Percentiles rank a stretch among this genome's conserved stretches.
Evolutionary conservation across 2,113 vertebrate genomes (phyloP).

Genomic region (Neomonachus schauinslandi): DNA sequence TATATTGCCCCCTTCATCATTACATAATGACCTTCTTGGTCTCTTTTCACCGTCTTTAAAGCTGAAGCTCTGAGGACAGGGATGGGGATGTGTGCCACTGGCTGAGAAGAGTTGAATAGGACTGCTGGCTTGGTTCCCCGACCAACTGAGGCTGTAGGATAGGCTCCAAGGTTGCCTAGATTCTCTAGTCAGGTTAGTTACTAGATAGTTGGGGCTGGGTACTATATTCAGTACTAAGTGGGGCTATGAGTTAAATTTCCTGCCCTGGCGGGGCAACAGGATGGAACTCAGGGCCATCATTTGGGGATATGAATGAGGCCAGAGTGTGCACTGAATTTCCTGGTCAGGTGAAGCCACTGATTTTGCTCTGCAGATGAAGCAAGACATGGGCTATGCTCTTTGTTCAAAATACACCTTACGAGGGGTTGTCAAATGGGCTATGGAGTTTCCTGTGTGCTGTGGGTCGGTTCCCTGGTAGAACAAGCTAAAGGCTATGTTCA

Average conservation of each 20-base stretch:
- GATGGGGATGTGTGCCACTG: background rate
- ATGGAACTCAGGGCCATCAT: background rate
- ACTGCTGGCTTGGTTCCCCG: background rate
- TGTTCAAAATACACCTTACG: background rate
- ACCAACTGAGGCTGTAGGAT: background rate
- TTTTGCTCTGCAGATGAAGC: background rate
- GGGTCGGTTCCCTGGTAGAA: background rate
- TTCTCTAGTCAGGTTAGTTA: background rate
- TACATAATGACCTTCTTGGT: background rate
- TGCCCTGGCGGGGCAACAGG: background rate
- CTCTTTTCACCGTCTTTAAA: background rate
- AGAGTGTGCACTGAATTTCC: background rate
- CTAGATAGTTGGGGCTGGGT: background rate
- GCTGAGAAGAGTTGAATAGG: background rate
- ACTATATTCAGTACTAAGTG: background rate
- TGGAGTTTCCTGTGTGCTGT: background rate
- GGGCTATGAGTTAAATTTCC: background rate
- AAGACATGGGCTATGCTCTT: background rate
- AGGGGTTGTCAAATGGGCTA: background rate
- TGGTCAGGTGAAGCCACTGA: background rate
- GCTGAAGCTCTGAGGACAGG: background rate
- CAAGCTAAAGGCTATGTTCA: background rate
- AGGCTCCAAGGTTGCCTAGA: background rate
- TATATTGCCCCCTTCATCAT: background rate
- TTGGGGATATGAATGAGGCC: background rate